Base-by-base conservation (phyloP, 1,140 invertebrate species). In the Anastrepha obliqua region DNA sequence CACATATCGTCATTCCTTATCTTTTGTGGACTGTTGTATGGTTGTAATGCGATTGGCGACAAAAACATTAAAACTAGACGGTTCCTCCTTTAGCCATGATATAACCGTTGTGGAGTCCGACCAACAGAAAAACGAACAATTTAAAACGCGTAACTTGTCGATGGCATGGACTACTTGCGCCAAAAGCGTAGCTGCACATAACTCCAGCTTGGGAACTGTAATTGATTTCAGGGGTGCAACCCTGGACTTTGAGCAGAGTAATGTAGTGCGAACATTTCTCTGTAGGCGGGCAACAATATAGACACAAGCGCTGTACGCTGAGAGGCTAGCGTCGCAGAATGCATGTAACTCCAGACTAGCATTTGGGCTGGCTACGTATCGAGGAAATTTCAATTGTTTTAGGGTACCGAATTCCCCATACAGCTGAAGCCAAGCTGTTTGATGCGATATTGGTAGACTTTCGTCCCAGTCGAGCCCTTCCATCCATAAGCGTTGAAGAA, bases 11-110 rank as follows among this genome's bases (percentile, higher is more conserved):
- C 29, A 29, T 29, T 29, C 90, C 91, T n/a, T 13, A 13, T 42
- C 0, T 1, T 87, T 44, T 0, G 90, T 90, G 0, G 91, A 8
- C 11, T 90, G 87, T 60, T 91, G 87, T 42, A 93, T 93, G 51
- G 92, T 89, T 0, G 55, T 65, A 3, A 94, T 89, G 39, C 93
- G 67, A 88, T 93, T 92, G 0, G 90, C 55, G 0, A 93, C 89
- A 62, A 90, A 91, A 8, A 89, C 62, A 62, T 92, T 90, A 51
- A 91, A 87, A 2, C 87, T 85, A 1, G 89, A 87, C 4, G 87
- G n/a, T 5, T 89, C 55, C 44, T 89, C 87, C 15, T 44, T 59
- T 0, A 93, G 47, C 91, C 93, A 93, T 15, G 89, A 85, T 15
- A 93, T 86, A 13, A 89, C 29, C 29, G 29, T 29, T 29, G 88